Evolutionary conservation across 2,888 invertebrate species (phyloP).

Genomic region (Bombyx huttoni): DNA sequence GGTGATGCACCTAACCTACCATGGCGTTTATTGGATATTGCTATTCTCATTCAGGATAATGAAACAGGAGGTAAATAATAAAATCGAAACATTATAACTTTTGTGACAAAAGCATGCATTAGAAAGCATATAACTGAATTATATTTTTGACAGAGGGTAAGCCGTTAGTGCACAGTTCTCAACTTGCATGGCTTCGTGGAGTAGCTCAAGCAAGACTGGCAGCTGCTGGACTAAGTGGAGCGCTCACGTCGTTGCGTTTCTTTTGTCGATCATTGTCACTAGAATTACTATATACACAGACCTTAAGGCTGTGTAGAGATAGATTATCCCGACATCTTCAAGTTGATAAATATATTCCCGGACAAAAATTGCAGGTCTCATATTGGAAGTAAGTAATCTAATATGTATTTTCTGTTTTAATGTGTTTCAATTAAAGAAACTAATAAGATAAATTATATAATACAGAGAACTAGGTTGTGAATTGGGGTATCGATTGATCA

Average conservation of each 20-base stretch:
- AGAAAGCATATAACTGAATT: not conserved
- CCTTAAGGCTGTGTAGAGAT: conserved; percentile 88
- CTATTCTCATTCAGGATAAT: conserved; percentile 95
- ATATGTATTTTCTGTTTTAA: not conserved
- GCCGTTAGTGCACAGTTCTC: conserved; percentile 93
- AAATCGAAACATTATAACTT: not conserved
- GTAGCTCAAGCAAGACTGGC: conserved; percentile 91
- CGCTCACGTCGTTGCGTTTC: conserved; percentile 78
- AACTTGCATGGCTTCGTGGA: conserved; percentile 94
- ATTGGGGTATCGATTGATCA: conserved; percentile 88
- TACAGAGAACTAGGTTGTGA: conserved; percentile 83
- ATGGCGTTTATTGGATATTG: conserved; percentile 95
- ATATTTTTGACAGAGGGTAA: conserved; percentile 82
- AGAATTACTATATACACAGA: conserved; percentile 90
- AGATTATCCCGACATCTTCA: conserved; percentile 90
- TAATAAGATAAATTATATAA: not conserved
- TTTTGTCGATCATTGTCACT: conserved; percentile 97
- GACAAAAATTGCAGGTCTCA: conserved; percentile 90
- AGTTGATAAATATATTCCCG: conserved; percentile 92
- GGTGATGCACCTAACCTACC: conserved; percentile 94
- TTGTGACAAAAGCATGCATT: not conserved
- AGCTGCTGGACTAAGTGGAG: conserved; percentile 82
- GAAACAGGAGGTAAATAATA: conserved; percentile 87
- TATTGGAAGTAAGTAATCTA: conserved; percentile 84
- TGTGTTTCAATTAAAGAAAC: not conserved